Evolutionary conservation across 2,113 vertebrate genomes (phyloP).

Genomic region (Anarrhichthys ocellatus): DNA sequence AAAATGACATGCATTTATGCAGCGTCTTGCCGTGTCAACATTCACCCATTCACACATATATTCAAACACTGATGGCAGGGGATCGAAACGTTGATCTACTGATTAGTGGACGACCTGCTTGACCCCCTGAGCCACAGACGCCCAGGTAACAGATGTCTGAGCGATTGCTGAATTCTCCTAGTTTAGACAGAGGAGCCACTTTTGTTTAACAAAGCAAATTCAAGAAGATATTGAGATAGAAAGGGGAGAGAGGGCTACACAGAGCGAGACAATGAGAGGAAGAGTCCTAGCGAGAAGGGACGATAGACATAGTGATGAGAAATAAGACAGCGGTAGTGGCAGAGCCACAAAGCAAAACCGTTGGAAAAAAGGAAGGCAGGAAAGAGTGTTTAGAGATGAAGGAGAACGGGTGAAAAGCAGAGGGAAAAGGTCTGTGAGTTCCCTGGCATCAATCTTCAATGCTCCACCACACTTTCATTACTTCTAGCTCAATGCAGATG

Average conservation of each 20-base stretch:
- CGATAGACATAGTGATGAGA: not conserved
- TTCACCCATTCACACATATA: too few relatives aligned
- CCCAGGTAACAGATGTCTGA: not conserved
- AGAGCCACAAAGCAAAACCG: constrained; percentile 29
- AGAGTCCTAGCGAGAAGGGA: not conserved
- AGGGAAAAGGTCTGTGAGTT: constrained; percentile 68
- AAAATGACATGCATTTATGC: too few relatives aligned
- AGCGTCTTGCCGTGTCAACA: too few relatives aligned
- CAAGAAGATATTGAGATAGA: not conserved
- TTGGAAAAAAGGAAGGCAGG: constrained; percentile 27
- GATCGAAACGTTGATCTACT: too few relatives aligned
- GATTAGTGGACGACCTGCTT: too few relatives aligned
- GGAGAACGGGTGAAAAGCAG: constrained; percentile 51
- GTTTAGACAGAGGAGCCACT: not conserved
- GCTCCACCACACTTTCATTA: constrained; percentile 76
- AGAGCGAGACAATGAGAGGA: constrained; percentile 8
- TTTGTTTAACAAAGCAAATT: not conserved
- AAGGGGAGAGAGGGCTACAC: not conserved
- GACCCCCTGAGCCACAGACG: too few relatives aligned
- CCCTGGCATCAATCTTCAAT: constrained; percentile 77
- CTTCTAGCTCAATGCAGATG: constrained; percentile 72
- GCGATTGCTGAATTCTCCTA: constrained; percentile 1
- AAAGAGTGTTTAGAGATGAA: constrained; percentile 57
- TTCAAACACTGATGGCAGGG: too few relatives aligned
- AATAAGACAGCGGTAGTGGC: constrained; percentile 6